These are phyloP conservation scores for Spodoptera littoralis DNA, from an alignment of 2,888 invertebrate species.

Conservation along the genomic window DNA sequence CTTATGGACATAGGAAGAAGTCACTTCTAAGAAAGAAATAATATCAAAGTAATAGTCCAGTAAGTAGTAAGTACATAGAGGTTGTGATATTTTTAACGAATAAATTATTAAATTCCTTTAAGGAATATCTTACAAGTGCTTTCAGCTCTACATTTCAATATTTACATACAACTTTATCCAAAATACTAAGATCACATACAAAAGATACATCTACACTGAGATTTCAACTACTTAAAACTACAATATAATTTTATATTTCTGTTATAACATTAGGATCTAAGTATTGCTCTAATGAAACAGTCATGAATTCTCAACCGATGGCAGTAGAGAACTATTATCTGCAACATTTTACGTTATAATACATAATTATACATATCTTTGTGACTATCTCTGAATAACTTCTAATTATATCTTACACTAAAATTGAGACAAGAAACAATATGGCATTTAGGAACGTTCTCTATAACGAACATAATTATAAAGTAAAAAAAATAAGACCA, in stretches of 20 bases:
- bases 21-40: too few species aligned
- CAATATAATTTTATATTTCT: not conserved
- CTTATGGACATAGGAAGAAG: too few species aligned
- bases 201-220: slow-evolving; percentile 12
- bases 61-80: too few species aligned
- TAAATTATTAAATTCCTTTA: slow-evolving; percentile 33
- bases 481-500: not conserved
- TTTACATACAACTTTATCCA: slow-evolving; percentile 17
- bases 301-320: slow-evolving; percentile 20
- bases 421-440: slow-evolving; percentile 47
- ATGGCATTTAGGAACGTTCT: slow-evolving; percentile 51
- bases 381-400: slow-evolving; percentile 12
- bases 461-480: slow-evolving; percentile 15
- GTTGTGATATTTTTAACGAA: not conserved
- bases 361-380: not conserved
- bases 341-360: slow-evolving; percentile 1
- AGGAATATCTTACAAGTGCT: slow-evolving; percentile 33
- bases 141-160: slow-evolving; percentile 34
- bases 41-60: too few species aligned
- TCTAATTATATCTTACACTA: slow-evolving; percentile 5
- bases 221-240: slow-evolving; percentile 4
- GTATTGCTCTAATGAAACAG: slow-evolving; percentile 39
- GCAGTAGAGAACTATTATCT: slow-evolving; percentile 17
- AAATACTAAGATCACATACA: slow-evolving; percentile 40
- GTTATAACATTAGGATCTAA: too few species aligned